Conservation (phyloP, 30 jellyfish, hydroid and myxozoan species). For the Aurelia aurita region DNA sequence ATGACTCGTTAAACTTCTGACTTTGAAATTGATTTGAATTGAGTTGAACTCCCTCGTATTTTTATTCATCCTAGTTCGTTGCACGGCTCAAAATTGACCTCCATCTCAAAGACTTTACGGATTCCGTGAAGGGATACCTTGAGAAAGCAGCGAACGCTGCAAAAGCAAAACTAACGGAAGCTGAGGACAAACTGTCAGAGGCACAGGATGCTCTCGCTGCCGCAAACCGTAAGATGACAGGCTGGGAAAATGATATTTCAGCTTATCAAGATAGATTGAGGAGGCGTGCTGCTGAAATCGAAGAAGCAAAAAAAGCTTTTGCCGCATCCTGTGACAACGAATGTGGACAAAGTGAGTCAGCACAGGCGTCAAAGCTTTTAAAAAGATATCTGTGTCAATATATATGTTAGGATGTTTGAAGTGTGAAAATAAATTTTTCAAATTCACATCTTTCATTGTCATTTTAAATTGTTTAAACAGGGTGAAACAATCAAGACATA, state of each 20-base stretch:
- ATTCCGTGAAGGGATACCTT: conserved; percentile 2
- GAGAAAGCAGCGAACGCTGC: conserved; percentile 9
- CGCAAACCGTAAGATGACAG: conserved; percentile 23
- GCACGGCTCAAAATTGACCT: conserved; percentile 14
- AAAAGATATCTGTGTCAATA: too few species aligned
- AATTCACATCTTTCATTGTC: too few species aligned
- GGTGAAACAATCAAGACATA: too few species aligned
- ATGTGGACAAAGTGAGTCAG: conserved; percentile 39
- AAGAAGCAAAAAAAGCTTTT: conserved; percentile 12
- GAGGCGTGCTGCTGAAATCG: conserved; percentile 33
- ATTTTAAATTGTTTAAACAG: too few species aligned
- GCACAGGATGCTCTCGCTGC: not conserved
- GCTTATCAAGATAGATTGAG: conserved; percentile 7
- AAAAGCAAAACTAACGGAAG: conserved; percentile 2
- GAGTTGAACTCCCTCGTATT: not conserved
- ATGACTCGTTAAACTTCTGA: not conserved
- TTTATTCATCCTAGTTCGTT: not conserved
- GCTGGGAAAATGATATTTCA: conserved; percentile 37
- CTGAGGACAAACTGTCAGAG: conserved; percentile 18
- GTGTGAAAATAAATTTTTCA: too few species aligned
- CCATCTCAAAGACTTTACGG: conserved; percentile 4
- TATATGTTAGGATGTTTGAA: too few species aligned
- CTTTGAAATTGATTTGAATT: not conserved
- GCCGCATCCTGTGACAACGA: not conserved
- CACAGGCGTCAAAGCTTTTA: too few species aligned